Percentiles rank a stretch among this genome's conserved stretches.
Evolutionary conservation across 1,140 invertebrate species (phyloP).

Genomic region (Macrobrachium nipponense): DNA sequence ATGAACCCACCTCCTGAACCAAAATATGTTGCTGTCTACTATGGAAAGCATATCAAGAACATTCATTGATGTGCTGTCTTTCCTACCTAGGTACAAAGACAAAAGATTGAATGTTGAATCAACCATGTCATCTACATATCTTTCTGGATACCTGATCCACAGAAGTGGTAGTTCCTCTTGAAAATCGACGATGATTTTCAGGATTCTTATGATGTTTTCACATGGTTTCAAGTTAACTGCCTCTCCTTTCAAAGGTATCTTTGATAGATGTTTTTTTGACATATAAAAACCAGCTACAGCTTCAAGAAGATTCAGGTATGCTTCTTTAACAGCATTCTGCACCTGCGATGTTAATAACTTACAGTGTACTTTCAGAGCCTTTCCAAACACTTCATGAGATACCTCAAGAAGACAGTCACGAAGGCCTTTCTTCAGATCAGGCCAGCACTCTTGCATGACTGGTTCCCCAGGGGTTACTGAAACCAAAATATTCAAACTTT

Average conservation of each 20-base stretch:
- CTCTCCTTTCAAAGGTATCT: constrained; percentile 41
- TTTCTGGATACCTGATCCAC: constrained; percentile 63
- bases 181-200: constrained; percentile 57
- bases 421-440: constrained; percentile 53
- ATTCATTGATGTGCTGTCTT: constrained; percentile 31
- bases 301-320: constrained; percentile 62
- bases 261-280: constrained; percentile 48
- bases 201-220: constrained; percentile 41
- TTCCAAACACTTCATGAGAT: constrained; percentile 56
- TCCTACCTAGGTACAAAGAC: constrained; percentile 19
- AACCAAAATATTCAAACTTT: constrained; percentile 56
- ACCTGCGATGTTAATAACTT: constrained; percentile 62
- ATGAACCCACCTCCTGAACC: constrained; percentile 61
- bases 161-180: constrained; percentile 58
- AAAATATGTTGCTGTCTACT: constrained; percentile 58
- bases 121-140: constrained; percentile 58
- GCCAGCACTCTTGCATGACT: constrained; percentile 60
- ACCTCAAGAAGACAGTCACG: constrained; percentile 57
- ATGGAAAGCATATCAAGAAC: constrained; percentile 55
- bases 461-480: constrained; percentile 62
- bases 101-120: constrained; percentile 52
- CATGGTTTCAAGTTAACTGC: constrained; percentile 43
- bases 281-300: constrained; percentile 63
- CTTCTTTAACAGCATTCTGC: constrained; percentile 62
- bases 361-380: constrained; percentile 62